phyloP scores from a whole-genome alignment of 2,797 vertebrate species.

The Epinephelus coioides region DNA sequence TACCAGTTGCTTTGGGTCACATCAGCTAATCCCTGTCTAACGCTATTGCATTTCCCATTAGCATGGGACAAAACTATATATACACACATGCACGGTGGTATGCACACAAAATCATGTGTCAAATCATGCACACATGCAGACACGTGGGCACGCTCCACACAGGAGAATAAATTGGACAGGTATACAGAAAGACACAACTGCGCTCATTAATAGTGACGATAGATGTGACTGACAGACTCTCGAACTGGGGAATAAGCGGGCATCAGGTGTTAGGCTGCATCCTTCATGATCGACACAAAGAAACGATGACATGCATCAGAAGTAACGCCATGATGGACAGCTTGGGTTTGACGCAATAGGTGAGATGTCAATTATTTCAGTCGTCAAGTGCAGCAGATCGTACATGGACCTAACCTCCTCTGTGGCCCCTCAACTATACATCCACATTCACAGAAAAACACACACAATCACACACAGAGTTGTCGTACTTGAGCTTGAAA shows the following conservation, averaged over 20 bases:
- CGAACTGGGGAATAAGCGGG: constrained; percentile 31
- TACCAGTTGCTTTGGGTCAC: constrained; percentile 58
- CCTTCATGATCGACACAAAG: constrained; percentile 41
- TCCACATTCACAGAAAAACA: background rate
- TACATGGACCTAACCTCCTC: background rate
- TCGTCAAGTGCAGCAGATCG: constrained; percentile 1
- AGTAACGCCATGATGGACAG: constrained; percentile 39
- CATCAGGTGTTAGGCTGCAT: constrained; percentile 63
- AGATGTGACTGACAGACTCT: constrained; percentile 47
- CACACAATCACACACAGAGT: background rate
- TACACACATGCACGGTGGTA: constrained; percentile 8
- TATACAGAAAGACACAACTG: constrained; percentile 20
- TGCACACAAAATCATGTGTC: constrained; percentile 27
- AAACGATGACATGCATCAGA: constrained; percentile 34
- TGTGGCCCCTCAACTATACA: background rate
- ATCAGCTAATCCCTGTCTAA: constrained; percentile 68
- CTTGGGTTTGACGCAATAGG: constrained; percentile 13
- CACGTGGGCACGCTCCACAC: background rate
- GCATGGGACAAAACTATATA: constrained; percentile 18
- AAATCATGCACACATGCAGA: constrained; percentile 27
- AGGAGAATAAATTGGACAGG: constrained; percentile 42
- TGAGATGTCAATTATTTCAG: constrained; percentile 38
- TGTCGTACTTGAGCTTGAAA: background rate
- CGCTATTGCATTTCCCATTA: constrained; percentile 74
- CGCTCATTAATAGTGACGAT: constrained; percentile 42